Base-by-base conservation (phyloP, 37 sponge, comb jelly and placozoan species). In the Axinella damicornis region DNA sequence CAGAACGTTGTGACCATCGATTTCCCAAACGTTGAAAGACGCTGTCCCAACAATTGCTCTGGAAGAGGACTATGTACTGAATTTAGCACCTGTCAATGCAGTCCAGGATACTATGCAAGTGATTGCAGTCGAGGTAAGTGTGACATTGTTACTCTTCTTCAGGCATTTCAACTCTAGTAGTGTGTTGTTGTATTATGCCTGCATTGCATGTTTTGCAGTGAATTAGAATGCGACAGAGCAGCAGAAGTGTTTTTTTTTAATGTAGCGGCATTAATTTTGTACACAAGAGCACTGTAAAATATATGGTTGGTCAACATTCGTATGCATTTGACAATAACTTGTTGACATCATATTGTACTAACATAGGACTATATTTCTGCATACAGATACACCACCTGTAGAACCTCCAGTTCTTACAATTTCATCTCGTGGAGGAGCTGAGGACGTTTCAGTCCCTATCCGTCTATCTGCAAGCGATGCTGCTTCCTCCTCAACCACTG, bases 101-200 rank as follows among this genome's bases (percentile, higher is more conserved):
- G 28, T 18, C 25, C 27, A 18, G 76, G 76, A 74, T 74, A 33
- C 58, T 74, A 53, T 55, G 76, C 57, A 25, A 53, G 15, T 52
- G 76, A 74, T 5, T 74, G 76, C 76, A 74, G 76, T 55, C 25
- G 16, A 74, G 76, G 76, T 74, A 25, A 46, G 4, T 4, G 9
- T 73, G 22, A 9, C 46, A 46, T 2, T 25, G 5, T 17, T 1
- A 17, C 2, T 17, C 2, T 13, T 6, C 5, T 73, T 25, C 52
- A 18, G n/a, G n/a, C n/a, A 57, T 16, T 13, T 56, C 54, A 0
- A 27, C 12, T 2, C 0, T 20, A 25, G 1, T 24, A 54, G 31
- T 16, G 54, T 74, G 25, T 25, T 2, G 46, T 46, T 46, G 4
- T 12, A 4, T 9, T 46, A 46, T 12, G 4, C 46, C 4, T 46